These are phyloP conservation scores for Drosophila seguyi DNA, from an alignment of 1,140 invertebrate species.

Conservation along the genomic window DNA sequence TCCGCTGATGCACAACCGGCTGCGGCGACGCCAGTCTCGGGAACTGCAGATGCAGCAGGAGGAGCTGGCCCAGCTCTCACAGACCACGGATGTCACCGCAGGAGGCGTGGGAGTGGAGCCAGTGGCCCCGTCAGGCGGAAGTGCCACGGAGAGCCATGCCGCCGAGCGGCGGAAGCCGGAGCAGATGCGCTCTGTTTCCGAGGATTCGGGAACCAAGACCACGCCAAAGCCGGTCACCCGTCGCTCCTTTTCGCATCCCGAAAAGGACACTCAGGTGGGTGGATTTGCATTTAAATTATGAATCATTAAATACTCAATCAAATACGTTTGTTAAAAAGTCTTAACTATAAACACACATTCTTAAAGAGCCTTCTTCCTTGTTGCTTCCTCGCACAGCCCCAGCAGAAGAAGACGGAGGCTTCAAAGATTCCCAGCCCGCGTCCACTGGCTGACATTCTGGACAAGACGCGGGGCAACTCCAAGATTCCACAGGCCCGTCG, in stretches of 20 bases:
- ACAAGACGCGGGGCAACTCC: conserved; percentile 67
- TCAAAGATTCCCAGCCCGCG: conserved; percentile 81
- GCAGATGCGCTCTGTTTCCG: conserved; percentile 84
- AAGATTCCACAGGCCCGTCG: conserved; percentile 73
- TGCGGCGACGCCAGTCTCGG: conserved; percentile 72
- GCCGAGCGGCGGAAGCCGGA: conserved; percentile 77
- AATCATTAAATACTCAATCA: neutral
- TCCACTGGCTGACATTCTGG: conserved; percentile 77
- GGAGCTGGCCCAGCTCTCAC: conserved; percentile 50
- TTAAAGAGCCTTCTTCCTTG: neutral
- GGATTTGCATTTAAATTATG: neutral
- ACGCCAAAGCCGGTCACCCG: conserved; percentile 78
- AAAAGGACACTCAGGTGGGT: conserved; percentile 80
- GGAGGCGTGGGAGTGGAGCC: neutral
- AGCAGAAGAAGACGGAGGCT: conserved; percentile 72
- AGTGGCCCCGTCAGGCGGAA: conserved; percentile 2
- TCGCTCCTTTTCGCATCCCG: conserved; percentile 83
- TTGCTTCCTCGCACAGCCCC: conserved; percentile 42
- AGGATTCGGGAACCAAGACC: conserved; percentile 79
- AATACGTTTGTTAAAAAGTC: neutral
- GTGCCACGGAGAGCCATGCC: conserved; percentile 17
- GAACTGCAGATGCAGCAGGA: conserved; percentile 76
- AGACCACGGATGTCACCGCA: conserved; percentile 6
- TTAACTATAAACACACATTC: neutral
- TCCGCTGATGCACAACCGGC: conserved; percentile 77